A percentile compares a stretch with the other conserved stretches of the same genome.
Evolutionary conservation across 2,797 vertebrate genomes (phyloP).

Genomic region (Sandelia bainsii): DNA sequence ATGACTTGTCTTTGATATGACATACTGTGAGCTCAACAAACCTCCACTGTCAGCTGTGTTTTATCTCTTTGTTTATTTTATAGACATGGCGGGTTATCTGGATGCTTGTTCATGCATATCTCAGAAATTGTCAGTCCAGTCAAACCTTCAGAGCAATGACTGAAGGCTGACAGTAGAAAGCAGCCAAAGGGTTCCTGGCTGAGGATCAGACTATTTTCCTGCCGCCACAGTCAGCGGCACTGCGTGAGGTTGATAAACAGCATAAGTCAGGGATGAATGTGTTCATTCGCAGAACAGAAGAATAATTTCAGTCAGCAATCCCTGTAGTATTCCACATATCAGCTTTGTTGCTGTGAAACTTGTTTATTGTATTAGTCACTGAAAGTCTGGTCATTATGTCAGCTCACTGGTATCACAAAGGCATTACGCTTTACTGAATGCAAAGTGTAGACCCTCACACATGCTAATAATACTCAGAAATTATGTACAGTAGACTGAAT

Average conservation of each 20-base stretch:
- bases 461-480: background rate
- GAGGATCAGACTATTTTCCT: constrained; percentile 23
- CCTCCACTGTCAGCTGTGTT: background rate
- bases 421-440: background rate
- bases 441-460: background rate
- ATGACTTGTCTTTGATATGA: background rate
- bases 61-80: constrained; percentile 7
- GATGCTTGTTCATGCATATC: constrained; percentile 11
- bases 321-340: background rate
- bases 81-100: background rate
- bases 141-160: background rate
- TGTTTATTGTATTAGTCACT: constrained; percentile 13
- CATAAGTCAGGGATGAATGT: constrained; percentile 2
- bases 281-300: constrained; percentile 7
- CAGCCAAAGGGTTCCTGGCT: constrained; percentile 24
- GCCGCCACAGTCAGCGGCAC: background rate
- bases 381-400: constrained; percentile 5
- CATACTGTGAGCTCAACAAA: background rate
- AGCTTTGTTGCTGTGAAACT: constrained; percentile 6
- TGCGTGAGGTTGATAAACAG: constrained; percentile 49
- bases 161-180: background rate
- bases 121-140: constrained; percentile 26
- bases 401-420: background rate
- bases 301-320: constrained; percentile 13
- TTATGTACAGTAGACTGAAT: background rate